These are phyloP conservation scores for Cichlasoma orientale DNA, from an alignment of 2,797 vertebrate genomes.

Conservation along the genomic window DNA sequence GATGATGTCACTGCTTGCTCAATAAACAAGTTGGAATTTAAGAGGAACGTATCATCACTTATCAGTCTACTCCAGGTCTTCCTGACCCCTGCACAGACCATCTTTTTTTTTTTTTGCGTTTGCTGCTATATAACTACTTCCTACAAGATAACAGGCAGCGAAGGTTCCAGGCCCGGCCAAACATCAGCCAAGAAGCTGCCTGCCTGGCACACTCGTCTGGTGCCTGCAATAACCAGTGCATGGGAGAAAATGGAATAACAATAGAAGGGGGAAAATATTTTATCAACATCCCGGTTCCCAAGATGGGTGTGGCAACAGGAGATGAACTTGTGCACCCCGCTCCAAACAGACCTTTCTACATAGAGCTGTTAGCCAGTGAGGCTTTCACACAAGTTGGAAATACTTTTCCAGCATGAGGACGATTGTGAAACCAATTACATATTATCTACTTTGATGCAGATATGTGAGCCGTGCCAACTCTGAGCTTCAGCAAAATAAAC, in stretches of 20 bases:
- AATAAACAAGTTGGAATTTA: neutral
- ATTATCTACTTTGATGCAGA: too few relatives aligned
- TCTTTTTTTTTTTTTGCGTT: conserved; percentile 10
- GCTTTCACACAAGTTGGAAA: neutral
- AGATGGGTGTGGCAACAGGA: conserved; percentile 63
- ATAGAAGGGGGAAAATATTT: conserved; percentile 61
- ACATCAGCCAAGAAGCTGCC: conserved; percentile 5
- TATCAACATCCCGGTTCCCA: conserved; percentile 73
- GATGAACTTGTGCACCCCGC: conserved; percentile 22
- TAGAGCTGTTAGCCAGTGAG: neutral
- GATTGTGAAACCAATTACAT: too few relatives aligned
- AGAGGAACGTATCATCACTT: conserved; percentile 25
- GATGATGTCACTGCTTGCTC: neutral
- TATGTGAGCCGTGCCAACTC: too few relatives aligned
- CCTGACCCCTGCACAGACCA: conserved; percentile 19
- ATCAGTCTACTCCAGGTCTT: conserved; percentile 61
- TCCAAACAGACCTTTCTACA: neutral
- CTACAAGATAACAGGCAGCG: conserved; percentile 56
- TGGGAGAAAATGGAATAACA: conserved; percentile 71
- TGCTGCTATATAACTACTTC: conserved; percentile 41
- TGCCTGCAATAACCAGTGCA: conserved; percentile 9
- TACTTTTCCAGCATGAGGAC: too few relatives aligned
- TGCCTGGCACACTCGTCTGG: conserved; percentile 16
- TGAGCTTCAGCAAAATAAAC: too few relatives aligned
- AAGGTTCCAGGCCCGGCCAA: neutral